Percentiles rank a stretch among this genome's conserved stretches.
These are phyloP conservation scores for Brachyptera risi DNA, from an alignment of 2,888 invertebrate genomes.

Conservation along the genomic window DNA sequence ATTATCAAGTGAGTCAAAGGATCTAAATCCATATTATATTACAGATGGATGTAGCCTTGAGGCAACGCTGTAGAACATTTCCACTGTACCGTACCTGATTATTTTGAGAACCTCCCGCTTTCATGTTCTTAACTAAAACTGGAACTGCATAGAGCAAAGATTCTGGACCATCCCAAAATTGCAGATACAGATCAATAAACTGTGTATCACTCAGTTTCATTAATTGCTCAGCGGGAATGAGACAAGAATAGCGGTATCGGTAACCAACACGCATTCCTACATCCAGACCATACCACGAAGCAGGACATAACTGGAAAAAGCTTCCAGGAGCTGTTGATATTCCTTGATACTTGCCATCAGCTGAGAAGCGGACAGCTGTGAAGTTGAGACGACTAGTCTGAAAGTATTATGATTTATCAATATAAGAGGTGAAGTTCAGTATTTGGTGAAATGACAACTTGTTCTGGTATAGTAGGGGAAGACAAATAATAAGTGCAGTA, in stretches of 20 bases:
- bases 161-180: conserved; percentile 45
- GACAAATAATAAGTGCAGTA: too few species aligned
- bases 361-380: conserved; percentile 43
- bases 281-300: conserved; percentile 35
- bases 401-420: conserved; percentile 30
- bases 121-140: conserved; percentile 50
- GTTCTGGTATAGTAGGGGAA: too few species aligned
- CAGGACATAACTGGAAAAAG: conserved; percentile 40
- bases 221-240: conserved; percentile 43
- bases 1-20: too few species aligned
- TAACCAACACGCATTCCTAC: conserved; percentile 45
- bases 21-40: too few species aligned
- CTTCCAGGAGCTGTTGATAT: conserved; percentile 40
- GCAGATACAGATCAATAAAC: conserved; percentile 54
- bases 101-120: conserved; percentile 43
- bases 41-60: too few species aligned
- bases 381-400: conserved; percentile 47
- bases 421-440: too few species aligned
- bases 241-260: conserved; percentile 42
- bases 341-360: conserved; percentile 45
- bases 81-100: conserved; percentile 41
- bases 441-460: too few species aligned
- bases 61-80: too few species aligned
- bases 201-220: conserved; percentile 42
- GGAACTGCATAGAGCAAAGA: conserved; percentile 53